These are phyloP conservation scores for Spodoptera litura DNA, from an alignment of 1,140 invertebrate genomes.

Conservation along the genomic window DNA sequence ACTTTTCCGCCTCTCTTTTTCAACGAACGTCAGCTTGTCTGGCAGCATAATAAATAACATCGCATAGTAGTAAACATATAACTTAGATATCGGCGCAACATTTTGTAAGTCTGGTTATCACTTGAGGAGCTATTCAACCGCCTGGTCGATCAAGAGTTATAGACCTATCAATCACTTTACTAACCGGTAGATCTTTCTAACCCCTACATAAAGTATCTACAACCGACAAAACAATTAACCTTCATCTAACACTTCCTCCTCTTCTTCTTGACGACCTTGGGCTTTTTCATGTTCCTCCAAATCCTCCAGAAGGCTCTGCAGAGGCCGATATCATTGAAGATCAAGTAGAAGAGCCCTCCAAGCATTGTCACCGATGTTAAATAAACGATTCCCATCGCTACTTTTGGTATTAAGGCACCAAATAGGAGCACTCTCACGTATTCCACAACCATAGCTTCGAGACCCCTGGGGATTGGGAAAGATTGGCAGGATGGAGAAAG, in stretches of 20 bases:
- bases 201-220: background rate
- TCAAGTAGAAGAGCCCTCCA: constrained; percentile 94
- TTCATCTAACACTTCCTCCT: background rate
- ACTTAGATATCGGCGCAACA: too few relatives aligned
- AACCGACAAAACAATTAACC: constrained; percentile 17
- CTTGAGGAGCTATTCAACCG: too few relatives aligned
- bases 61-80: too few relatives aligned
- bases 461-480: constrained; percentile 88
- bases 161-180: too few relatives aligned
- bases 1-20: too few relatives aligned
- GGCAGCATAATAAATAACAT: too few relatives aligned
- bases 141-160: too few relatives aligned
- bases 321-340: constrained; percentile 95
- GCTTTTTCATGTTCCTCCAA: constrained; percentile 87
- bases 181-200: too few relatives aligned
- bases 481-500: constrained; percentile 45
- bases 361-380: constrained; percentile 90
- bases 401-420: constrained; percentile 91
- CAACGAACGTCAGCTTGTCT: too few relatives aligned
- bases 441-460: constrained; percentile 95
- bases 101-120: too few relatives aligned
- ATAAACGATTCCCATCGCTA: constrained; percentile 90
- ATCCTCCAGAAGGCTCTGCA: constrained; percentile 92
- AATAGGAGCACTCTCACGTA: constrained; percentile 93
- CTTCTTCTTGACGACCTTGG: constrained; percentile 38